phyloP scores from a whole-genome alignment of 2,888 invertebrate species.

The Nephrotoma guestfalica region DNA sequence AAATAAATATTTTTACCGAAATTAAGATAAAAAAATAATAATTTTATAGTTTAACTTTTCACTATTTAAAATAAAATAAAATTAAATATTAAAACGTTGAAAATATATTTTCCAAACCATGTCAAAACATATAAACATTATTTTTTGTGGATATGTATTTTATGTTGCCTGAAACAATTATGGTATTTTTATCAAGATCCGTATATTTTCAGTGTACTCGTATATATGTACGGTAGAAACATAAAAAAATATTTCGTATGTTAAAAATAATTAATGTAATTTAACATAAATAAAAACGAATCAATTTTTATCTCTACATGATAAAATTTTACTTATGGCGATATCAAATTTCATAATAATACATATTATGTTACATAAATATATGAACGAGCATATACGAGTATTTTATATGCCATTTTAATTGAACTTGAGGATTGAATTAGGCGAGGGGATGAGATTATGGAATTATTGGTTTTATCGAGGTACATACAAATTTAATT shows the following conservation, averaged over 20 bases:
- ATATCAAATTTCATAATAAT: neutral
- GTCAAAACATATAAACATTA: neutral
- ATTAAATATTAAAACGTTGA: neutral
- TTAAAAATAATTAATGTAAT: neutral
- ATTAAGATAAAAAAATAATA: neutral
- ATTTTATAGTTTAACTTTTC: neutral
- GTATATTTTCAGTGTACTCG: neutral
- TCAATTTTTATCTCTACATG: neutral
- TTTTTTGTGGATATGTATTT: neutral
- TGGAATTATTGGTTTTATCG: neutral
- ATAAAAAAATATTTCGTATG: neutral
- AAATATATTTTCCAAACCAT: neutral
- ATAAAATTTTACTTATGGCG: neutral
- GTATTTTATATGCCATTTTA: neutral
- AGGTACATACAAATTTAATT: neutral
- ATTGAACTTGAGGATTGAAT: neutral
- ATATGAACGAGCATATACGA: neutral
- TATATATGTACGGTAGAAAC: neutral
- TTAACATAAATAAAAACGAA: neutral
- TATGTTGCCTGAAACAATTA: neutral
- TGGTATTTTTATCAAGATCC: neutral
- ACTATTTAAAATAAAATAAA: neutral
- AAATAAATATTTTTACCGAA: neutral
- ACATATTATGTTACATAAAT: neutral
- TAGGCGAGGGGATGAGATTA: neutral